Conservation (phyloP, 2,113 vertebrate genomes). For the Nerophis ophidion region DNA sequence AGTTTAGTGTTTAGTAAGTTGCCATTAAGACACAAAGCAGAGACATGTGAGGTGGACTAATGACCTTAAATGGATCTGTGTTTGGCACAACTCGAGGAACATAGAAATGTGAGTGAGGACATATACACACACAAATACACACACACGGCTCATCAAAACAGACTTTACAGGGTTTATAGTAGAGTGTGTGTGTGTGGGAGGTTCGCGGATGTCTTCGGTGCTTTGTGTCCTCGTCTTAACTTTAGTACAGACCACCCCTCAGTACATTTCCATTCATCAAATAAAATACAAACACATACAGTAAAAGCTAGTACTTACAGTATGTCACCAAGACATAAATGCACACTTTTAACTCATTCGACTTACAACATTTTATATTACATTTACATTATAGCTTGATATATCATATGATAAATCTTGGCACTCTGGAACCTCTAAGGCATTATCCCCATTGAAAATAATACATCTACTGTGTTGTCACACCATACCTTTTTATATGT, state of each 20-base stretch:
- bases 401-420: too few relatives aligned
- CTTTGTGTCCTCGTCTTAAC: constrained; percentile 46
- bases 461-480: too few relatives aligned
- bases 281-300: background rate
- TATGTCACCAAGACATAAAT: background rate
- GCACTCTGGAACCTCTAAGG: too few relatives aligned
- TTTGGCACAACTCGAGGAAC: constrained; percentile 56
- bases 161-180: constrained; percentile 55
- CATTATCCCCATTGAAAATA: too few relatives aligned
- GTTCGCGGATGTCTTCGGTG: constrained; percentile 22
- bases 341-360: background rate
- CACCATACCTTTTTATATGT: too few relatives aligned
- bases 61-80: constrained; percentile 69
- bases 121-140: constrained; percentile 16
- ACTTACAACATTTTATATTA: background rate
- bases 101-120: constrained; percentile 9
- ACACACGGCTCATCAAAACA: constrained; percentile 29
- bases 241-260: constrained; percentile 16
- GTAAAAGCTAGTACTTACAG: background rate
- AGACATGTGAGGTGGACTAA: constrained; percentile 54
- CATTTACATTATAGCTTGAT: background rate
- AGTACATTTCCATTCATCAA: constrained; percentile 35
- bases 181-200: constrained; percentile 30
- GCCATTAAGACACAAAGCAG: constrained; percentile 70
- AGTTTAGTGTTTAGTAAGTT: constrained; percentile 67